A percentile compares a stretch with the other conserved stretches of the same genome.
phyloP scores from a whole-genome alignment of 37 sponge, comb jelly and placozoan species.

The Petrosia ficiformis region DNA sequence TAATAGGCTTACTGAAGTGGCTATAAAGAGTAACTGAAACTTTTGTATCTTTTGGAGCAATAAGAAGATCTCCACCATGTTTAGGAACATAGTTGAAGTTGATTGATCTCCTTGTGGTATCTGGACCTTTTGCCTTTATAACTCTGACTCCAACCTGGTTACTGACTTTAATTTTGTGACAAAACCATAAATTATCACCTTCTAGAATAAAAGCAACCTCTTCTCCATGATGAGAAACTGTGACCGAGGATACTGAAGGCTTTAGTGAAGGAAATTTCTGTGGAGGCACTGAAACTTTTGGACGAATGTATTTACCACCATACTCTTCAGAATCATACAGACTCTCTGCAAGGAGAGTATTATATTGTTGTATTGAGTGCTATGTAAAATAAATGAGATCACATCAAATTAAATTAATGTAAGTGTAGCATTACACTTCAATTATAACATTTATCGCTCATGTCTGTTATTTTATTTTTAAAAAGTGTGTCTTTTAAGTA shows the following conservation, averaged over 20 bases:
- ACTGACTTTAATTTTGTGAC: background rate
- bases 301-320: too few species aligned
- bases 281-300: too few species aligned
- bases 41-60: background rate
- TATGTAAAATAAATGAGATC: too few species aligned
- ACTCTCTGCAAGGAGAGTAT: too few species aligned
- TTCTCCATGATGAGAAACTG: background rate
- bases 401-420: too few species aligned
- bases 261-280: slow-evolving; percentile 12
- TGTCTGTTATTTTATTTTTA: slow-evolving; percentile 11
- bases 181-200: slow-evolving; percentile 5
- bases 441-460: slow-evolving; percentile 4
- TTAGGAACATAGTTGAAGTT: background rate
- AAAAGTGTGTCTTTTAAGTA: slow-evolving; percentile 35
- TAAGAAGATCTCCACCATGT: background rate
- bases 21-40: background rate
- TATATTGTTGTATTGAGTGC: too few species aligned
- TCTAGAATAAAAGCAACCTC: background rate
- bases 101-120: slow-evolving; percentile 11
- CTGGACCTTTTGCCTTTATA: background rate
- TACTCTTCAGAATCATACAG: too few species aligned
- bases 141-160: background rate
- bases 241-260: background rate
- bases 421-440: too few species aligned
- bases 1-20: background rate